Evolutionary conservation across 2,797 vertebrate species (phyloP), one percentile per base, ranked within the genome.

Genomic region (Leptodactylus fallax): DNA sequence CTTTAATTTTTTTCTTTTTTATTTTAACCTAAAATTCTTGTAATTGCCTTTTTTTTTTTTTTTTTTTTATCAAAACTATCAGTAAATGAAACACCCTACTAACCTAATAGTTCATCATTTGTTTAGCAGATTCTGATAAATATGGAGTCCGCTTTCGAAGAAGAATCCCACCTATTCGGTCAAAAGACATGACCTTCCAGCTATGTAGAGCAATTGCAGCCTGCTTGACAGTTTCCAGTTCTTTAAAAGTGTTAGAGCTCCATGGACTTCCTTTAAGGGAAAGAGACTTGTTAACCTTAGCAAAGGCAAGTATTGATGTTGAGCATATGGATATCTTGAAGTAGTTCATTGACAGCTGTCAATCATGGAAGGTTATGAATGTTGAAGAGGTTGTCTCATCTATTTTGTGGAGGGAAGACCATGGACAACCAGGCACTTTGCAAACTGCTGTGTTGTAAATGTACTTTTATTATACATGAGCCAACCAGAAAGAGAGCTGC

Each of bases 231-330:
- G 78, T 93, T 76, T 98, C 98, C 76, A 91, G 91, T 83, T 93
- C 92, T 85, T 93, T 99, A 53, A 97, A 95, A 94, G 96, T 93
- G 79, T 93, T 99, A 83, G 96, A 97, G 45, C 94, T 99, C 0
- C 96, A 96, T 23, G 97, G 97, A 60, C 94, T 99, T 87, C 94
- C 95, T 51, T 93, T 99, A 87, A 96, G 97, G 91, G 96, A 97
- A 90, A 94, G 95, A 93, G 98, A 99, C 90, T 95, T 99, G 89
- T 93, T 93, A 27, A 81, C 92, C 67, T 92, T 99, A 90, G 96
- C 96, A 91, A 97, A 98, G 96, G 98, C 98, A 92, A 94, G 93
- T 63, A 25, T 25, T 21, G 45, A 14, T 47, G 12, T 63, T 36
- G 36, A 36, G 36, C 36, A 36, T 36, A 36, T 36, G 36, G 36